Percentiles rank a stretch among this genome's conserved stretches.
Conservation (phyloP, 2,888 invertebrate species). For the Dynastes grantii region DNA sequence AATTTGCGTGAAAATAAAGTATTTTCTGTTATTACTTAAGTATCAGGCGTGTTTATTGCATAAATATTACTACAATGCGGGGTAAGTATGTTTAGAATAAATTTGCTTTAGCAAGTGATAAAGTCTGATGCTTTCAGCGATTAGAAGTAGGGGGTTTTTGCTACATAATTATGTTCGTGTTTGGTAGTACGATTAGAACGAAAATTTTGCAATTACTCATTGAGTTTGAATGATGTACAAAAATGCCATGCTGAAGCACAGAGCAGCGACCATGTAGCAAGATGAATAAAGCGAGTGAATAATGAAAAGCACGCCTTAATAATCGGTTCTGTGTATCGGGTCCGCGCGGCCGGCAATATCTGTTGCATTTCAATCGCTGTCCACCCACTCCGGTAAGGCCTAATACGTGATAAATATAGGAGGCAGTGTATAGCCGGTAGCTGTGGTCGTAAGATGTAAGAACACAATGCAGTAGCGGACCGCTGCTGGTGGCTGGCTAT, state of each 20-base stretch:
- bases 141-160: too few relatives aligned
- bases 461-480: slow-evolving; percentile 58
- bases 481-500: slow-evolving; percentile 65
- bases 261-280: slow-evolving; percentile 10
- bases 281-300: slow-evolving; percentile 40
- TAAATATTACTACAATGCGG: too few relatives aligned
- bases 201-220: too few relatives aligned
- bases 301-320: slow-evolving; percentile 52
- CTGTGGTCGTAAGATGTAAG: slow-evolving; percentile 54
- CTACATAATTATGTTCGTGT: too few relatives aligned
- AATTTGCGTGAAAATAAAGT: too few relatives aligned
- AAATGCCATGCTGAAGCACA: background rate
- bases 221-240: background rate
- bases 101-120: too few relatives aligned
- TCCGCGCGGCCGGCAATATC: slow-evolving; percentile 48
- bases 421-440: slow-evolving; percentile 52
- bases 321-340: slow-evolving; percentile 51
- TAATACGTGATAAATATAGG: slow-evolving; percentile 54
- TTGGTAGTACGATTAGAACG: too few relatives aligned
- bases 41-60: too few relatives aligned
- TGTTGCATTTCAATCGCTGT: slow-evolving; percentile 52
- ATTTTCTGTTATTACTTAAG: too few relatives aligned
- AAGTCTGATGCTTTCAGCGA: too few relatives aligned
- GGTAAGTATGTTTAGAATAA: too few relatives aligned
- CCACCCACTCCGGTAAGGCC: slow-evolving; percentile 50